These are phyloP conservation scores for Oryzias curvinotus DNA, from an alignment of 2,113 vertebrate species.

Conservation along the genomic window DNA sequence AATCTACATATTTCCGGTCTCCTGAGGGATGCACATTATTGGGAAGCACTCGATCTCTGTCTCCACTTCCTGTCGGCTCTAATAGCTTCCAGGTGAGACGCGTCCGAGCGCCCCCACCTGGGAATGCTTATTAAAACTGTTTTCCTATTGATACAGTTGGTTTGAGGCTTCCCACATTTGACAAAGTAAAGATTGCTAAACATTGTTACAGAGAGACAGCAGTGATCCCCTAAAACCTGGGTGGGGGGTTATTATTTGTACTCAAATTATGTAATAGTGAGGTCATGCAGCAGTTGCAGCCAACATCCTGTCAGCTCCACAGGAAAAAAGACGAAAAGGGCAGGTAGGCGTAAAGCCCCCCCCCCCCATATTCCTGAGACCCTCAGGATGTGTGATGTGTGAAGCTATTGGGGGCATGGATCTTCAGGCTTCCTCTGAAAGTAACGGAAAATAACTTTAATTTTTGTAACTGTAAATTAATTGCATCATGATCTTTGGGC, in stretches of 20 bases:
- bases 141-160: constrained; percentile 76
- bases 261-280: constrained; percentile 70
- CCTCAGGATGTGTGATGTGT: constrained; percentile 56
- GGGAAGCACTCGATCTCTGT: constrained; percentile 70
- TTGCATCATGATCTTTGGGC: no score
- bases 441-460: no score
- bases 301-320: constrained; percentile 78
- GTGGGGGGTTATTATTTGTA: constrained; percentile 19
- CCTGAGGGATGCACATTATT: constrained; percentile 60
- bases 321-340: constrained; percentile 72
- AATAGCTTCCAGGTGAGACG: constrained; percentile 78
- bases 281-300: constrained; percentile 71
- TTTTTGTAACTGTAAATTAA: no score
- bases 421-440: no score
- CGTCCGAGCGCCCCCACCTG: constrained; percentile 58
- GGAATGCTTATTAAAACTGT: constrained; percentile 76
- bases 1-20: constrained; percentile 71
- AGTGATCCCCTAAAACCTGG: constrained; percentile 66
- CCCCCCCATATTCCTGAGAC: neutral
- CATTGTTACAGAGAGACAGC: constrained; percentile 75
- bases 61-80: constrained; percentile 73
- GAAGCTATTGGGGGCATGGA: no score
- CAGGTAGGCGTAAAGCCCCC: constrained; percentile 75
- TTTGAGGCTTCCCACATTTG: constrained; percentile 77
- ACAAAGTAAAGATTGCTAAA: constrained; percentile 80